Base-by-base conservation (phyloP, 1,140 invertebrate genomes). In the Panagrolaimus sp. region DNA sequence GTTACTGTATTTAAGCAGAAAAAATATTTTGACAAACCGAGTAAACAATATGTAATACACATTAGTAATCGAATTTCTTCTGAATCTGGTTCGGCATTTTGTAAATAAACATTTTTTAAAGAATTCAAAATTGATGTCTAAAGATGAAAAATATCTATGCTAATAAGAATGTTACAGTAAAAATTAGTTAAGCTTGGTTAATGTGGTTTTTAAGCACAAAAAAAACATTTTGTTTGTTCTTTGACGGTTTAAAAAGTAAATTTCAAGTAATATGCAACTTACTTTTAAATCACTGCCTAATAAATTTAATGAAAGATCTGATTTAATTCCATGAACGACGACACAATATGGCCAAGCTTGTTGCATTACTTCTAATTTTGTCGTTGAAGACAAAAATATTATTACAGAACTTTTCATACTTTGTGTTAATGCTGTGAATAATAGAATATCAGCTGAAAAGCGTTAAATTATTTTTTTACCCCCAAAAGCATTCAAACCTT, bases 11-110 rank as follows among this genome's bases (percentile, higher is more conserved):
- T 46, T n/a, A n/a, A n/a, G n/a, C n/a, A n/a, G n/a, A n/a, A n/a
- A n/a, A 3, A 38, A 65, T 44, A 8, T 1, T 16, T 65, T 20
- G 8, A 38, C 25, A 25, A 66, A 70, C 70, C 71, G 13, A 67
- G 16, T 45, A 51, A 20, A 45, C 71, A 72, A 25, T 68, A 73
- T 1, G 74, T 44, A 8, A 72, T 66, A 43, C 70, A 72, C 23
- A 20, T 71, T 9, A 72, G 51, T n/a, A 72, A 27, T 27, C 71
- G 38, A 5, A 38, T 53, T 51, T 72, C 71, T 57, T 72, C 69
- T n/a, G 16, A 23, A 67, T 72, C 71, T 11, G 57, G 38, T 38
- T 71, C 11, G 9, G 2, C 38, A 13, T 20, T 11, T 20, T 16
- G 27, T 31, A 14, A n/a, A 23, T 44, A 16, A 1, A 69, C 4